Conservation (phyloP, 2,113 vertebrate species). For the Columba janthina region DNA sequence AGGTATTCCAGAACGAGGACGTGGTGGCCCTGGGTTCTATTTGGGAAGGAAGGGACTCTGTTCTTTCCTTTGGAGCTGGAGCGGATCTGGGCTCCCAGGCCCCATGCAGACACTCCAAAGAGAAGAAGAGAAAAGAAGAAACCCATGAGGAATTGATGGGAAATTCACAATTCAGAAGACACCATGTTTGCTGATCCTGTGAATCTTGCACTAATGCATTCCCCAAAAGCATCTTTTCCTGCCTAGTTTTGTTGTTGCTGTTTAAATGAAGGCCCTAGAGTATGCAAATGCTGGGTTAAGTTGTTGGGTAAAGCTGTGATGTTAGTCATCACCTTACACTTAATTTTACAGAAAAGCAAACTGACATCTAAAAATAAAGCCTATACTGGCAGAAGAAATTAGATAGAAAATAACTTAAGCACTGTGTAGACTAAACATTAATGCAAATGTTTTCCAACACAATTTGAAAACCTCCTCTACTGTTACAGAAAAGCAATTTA, state of each 20-base stretch:
- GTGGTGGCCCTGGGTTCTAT: neutral
- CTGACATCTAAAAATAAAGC: slow-evolving; percentile 21
- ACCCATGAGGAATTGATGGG: neutral
- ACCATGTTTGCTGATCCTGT: neutral
- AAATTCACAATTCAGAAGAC: neutral
- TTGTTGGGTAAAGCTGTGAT: slow-evolving; percentile 25
- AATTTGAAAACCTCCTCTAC: neutral
- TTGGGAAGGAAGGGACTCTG: neutral
- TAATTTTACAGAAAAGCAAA: neutral
- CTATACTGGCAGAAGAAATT: slow-evolving; percentile 22
- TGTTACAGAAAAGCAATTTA: neutral
- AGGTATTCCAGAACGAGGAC: neutral
- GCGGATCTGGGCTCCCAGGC: neutral
- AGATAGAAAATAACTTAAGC: neutral
- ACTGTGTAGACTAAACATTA: slow-evolving; percentile 11
- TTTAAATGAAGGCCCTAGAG: neutral
- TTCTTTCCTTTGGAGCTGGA: neutral
- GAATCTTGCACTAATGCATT: neutral
- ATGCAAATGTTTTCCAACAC: neutral
- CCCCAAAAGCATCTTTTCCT: neutral
- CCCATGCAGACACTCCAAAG: neutral
- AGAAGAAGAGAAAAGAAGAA: neutral
- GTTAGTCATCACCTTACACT: slow-evolving; percentile 2
- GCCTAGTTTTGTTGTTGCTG: neutral
- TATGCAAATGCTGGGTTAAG: neutral